Base-by-base conservation (phyloP, 2,888 invertebrate species). In the Colletes collaris region DNA sequence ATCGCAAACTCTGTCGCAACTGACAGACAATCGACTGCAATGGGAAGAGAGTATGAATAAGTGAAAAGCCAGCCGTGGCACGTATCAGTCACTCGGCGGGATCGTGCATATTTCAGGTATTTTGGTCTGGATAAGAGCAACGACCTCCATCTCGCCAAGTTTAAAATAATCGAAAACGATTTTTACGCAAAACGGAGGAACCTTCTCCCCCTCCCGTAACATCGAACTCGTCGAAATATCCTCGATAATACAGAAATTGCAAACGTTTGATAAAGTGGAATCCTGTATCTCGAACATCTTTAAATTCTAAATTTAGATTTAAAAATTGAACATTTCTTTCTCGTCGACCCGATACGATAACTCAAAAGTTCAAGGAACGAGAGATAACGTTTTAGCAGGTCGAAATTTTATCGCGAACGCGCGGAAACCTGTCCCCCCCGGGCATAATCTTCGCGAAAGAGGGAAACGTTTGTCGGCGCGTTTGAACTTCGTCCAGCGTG, bases 21-120 rank as follows among this genome's bases (percentile, higher is more conserved):
- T 46, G 63, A 75, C 59, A 35, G 53, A 58, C 68, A 77, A 85
- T 77, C 70, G 67, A 70, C 35, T 35, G 11, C 44, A 6, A 40
- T 35, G 49, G 63, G 16, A 52, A 59, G 52, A 49, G 50, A 6
- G 53, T 58, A 78, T 80, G 74, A 84, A 83, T 84, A 81, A 83
- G 62, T 83, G 68, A 84, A 44, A 62, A 56, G 67, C 27, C 66
- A 76, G 59, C 59, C 56, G 19, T 44, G 65, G 16, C 56, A 66
- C 76, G 68, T 65, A 72, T 74, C 67, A 70, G 64, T 69, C 79
- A 66, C 60, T 52, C 65, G 64, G 60, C 67, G 55, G 71, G 58
- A 59, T 76, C 70, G n/a, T 84, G 66, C 78, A 85, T 84, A 76
- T 79, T 84, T 80, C 44, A 84, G 10, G 16, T 8, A 53, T 44